These are phyloP conservation scores for Crocallis elinguaria DNA, from an alignment of 2,888 invertebrate species.

Conservation along the genomic window DNA sequence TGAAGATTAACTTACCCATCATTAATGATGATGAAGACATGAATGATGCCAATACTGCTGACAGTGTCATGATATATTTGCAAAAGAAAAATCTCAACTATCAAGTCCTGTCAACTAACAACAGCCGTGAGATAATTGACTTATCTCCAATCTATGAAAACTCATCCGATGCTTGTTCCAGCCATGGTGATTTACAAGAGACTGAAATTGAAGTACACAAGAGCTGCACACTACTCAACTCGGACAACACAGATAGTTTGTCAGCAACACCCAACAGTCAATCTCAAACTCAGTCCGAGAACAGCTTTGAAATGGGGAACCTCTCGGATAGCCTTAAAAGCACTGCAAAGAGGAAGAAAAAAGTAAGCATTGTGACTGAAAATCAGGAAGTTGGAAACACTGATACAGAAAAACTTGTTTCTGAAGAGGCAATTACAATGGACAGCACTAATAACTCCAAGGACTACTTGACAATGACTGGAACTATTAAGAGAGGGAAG, in stretches of 20 bases:
- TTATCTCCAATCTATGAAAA: slow-evolving; percentile 81
- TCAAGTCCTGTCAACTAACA: slow-evolving; percentile 65
- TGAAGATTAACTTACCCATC: slow-evolving; percentile 78
- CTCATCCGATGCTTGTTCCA: slow-evolving; percentile 80
- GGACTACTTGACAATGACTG: slow-evolving; percentile 88
- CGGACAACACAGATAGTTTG: slow-evolving; percentile 69
- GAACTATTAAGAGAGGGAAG: slow-evolving; percentile 89
- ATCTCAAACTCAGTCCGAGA: slow-evolving; percentile 80
- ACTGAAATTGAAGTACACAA: slow-evolving; percentile 69
- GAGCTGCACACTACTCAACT: slow-evolving; percentile 65
- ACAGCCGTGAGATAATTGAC: slow-evolving; percentile 76
- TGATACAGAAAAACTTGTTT: slow-evolving; percentile 65
- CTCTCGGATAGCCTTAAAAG: slow-evolving; percentile 76
- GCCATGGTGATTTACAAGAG: slow-evolving; percentile 75
- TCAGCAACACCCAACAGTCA: slow-evolving; percentile 75
- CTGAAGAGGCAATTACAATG: slow-evolving; percentile 81
- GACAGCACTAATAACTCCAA: slow-evolving; percentile 82
- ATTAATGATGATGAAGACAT: slow-evolving; percentile 81
- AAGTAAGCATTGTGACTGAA: slow-evolving; percentile 86
- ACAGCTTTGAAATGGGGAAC: slow-evolving; percentile 77
- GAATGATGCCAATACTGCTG: slow-evolving; percentile 53
- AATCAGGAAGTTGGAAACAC: slow-evolving; percentile 68
- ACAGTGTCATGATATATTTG: slow-evolving; percentile 48
- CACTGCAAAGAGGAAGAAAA: slow-evolving; percentile 83
- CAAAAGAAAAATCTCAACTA: slow-evolving; percentile 78